phyloP scores from a whole-genome alignment of 1,140 invertebrate species.

The Acyrthosiphon pisum region DNA sequence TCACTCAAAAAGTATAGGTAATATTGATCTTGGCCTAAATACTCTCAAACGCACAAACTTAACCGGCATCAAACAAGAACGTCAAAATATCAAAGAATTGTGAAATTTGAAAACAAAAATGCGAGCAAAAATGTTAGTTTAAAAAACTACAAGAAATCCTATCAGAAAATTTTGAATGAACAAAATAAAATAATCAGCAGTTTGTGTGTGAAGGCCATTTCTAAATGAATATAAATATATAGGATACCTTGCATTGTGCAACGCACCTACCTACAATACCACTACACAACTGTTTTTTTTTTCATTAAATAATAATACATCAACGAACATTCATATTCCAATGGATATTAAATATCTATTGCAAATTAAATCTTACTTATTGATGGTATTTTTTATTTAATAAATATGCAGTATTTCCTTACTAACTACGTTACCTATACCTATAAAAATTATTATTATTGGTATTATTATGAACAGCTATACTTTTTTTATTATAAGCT shows the following conservation, averaged over 20 bases:
- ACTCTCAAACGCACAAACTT: neutral
- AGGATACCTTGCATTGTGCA: neutral
- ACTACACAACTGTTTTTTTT: neutral
- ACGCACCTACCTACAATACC: neutral
- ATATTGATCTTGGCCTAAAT: neutral
- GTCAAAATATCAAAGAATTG: neutral
- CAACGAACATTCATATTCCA: neutral
- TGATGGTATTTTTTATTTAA: neutral
- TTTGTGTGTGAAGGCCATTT: constrained; percentile 1
- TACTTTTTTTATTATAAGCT: no score
- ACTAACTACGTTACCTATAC: neutral
- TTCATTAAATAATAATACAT: neutral
- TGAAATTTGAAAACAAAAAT: neutral
- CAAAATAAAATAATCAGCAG: neutral
- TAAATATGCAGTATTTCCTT: neutral
- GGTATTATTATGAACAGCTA: neutral
- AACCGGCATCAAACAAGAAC: neutral
- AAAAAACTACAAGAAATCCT: neutral
- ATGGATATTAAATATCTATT: neutral
- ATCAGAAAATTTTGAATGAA: neutral
- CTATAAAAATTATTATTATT: neutral
- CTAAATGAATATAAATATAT: constrained; percentile 5
- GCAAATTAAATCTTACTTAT: neutral
- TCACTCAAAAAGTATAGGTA: neutral
- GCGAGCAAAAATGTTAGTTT: neutral